Conservation (phyloP, 1,140 invertebrate genomes). For the Eriocheir sinensis region DNA sequence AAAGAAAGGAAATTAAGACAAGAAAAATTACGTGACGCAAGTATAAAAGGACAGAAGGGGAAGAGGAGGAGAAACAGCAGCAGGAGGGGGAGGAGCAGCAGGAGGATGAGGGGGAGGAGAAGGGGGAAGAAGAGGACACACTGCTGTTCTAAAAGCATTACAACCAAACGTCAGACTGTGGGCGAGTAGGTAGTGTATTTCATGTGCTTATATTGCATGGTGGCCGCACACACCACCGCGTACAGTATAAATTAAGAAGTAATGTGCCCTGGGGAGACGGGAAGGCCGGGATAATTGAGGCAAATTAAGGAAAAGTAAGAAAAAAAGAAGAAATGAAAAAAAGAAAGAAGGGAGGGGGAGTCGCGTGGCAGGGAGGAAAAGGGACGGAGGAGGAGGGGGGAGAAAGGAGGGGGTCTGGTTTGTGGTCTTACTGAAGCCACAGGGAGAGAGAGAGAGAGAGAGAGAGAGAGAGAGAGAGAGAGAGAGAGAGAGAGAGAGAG, state of each 20-base stretch:
- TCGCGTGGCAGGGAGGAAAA: constrained; percentile 35
- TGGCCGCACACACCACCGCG: constrained; percentile 20
- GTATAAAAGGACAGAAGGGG: not conserved
- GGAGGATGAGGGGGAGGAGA: not conserved
- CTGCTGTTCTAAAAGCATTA: not conserved
- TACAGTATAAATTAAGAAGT: constrained; percentile 43
- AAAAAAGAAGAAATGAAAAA: constrained; percentile 32
- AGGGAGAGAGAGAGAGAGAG: not conserved
- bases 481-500: not conserved
- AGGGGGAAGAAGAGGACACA: not conserved
- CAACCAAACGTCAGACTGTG: constrained; percentile 12
- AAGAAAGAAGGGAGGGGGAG: not conserved
- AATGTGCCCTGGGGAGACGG: constrained; percentile 42
- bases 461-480: not conserved
- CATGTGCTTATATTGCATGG: constrained; percentile 21
- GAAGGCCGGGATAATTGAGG: constrained; percentile 50
- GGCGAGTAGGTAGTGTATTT: not conserved
- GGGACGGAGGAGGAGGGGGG: not conserved
- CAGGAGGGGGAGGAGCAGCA: not conserved
- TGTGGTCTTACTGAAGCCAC: constrained; percentile 31
- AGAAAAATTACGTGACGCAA: not conserved
- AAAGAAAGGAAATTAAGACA: constrained; percentile 27
- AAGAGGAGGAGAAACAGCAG: not conserved
- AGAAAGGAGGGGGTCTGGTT: not conserved
- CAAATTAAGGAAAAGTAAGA: constrained; percentile 57